Conservation (phyloP, 2,113 vertebrate genomes). For the Oryctolagus cuniculus region DNA sequence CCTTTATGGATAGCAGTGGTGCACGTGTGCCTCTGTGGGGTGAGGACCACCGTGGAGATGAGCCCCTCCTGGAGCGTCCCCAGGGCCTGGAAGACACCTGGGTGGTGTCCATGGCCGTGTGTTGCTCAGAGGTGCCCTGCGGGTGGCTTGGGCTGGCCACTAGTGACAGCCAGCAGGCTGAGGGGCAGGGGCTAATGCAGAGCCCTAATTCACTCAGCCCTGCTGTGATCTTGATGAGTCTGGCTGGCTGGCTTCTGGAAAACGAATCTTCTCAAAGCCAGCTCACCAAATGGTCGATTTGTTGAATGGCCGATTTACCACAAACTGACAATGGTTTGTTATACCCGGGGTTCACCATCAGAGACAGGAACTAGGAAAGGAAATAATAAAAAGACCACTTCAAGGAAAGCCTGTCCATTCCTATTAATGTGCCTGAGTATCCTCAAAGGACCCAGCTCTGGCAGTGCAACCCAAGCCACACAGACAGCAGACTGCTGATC, state of each 20-base stretch:
- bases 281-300: constrained; percentile 49
- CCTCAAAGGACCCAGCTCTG: background rate
- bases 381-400: background rate
- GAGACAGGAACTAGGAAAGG: background rate
- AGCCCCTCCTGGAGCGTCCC: background rate
- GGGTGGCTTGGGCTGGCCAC: background rate
- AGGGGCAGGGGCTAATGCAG: background rate
- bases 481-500: background rate
- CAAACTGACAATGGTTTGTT: constrained; percentile 19
- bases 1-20: background rate
- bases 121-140: background rate
- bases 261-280: constrained; percentile 50
- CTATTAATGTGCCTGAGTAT: background rate
- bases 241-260: constrained; percentile 48
- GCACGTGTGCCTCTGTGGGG: background rate
- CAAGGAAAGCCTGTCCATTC: constrained; percentile 2
- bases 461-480: background rate
- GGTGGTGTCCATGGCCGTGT: background rate
- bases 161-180: background rate
- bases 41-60: background rate
- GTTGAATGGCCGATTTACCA: constrained; percentile 6
- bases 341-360: background rate
- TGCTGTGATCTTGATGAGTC: background rate
- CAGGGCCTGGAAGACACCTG: background rate
- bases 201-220: background rate